phyloP scores from a whole-genome alignment of 2,888 invertebrate genomes.

The Tribolium freemani region DNA sequence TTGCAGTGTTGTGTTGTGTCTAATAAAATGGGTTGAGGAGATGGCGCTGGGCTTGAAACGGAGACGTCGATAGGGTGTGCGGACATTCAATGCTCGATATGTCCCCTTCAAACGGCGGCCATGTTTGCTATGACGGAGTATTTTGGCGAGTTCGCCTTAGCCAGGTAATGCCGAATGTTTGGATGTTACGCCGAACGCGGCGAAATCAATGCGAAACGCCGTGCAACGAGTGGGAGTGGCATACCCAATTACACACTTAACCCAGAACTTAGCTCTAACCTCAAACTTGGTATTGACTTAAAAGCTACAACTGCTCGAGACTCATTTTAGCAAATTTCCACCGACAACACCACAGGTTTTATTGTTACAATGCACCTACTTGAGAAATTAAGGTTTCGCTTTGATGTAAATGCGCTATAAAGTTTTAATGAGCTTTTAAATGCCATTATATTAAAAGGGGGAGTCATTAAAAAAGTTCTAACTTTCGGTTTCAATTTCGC shows the following conservation, averaged over 20 bases:
- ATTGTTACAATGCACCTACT: background rate
- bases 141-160: conserved; percentile 70
- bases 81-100: conserved; percentile 47
- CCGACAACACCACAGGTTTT: too few relatives aligned
- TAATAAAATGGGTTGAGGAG: conserved; percentile 36
- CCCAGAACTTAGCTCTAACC: conserved; percentile 14
- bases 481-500: background rate
- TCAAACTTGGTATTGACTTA: conserved; percentile 27
- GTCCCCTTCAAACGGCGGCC: conserved; percentile 56
- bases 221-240: conserved; percentile 12
- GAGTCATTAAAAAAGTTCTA: background rate
- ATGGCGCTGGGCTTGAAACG: conserved; percentile 24
- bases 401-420: background rate
- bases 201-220: conserved; percentile 4
- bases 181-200: background rate
- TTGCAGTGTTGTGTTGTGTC: conserved; percentile 44
- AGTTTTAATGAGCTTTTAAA: background rate
- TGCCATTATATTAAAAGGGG: background rate
- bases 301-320: background rate
- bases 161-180: conserved; percentile 62
- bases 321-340: too few relatives aligned
- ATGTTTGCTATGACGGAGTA: conserved; percentile 72
- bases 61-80: conserved; percentile 44
- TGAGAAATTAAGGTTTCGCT: background rate
- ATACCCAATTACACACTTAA: conserved; percentile 9